These are phyloP conservation scores for Stictocephala bisonia DNA, from an alignment of 2,888 invertebrate species.

Conservation along the genomic window DNA sequence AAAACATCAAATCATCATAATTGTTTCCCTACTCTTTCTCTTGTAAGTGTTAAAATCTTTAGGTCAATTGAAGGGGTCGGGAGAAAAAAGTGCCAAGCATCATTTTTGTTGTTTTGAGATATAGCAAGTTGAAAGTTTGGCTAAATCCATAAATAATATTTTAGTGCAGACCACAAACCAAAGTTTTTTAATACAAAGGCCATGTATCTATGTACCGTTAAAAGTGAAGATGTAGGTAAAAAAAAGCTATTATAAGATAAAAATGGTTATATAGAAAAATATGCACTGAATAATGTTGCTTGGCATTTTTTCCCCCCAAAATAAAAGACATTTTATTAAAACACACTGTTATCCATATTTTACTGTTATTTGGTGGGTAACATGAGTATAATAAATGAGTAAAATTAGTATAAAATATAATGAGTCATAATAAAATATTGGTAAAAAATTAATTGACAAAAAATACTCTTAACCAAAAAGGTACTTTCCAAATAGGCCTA, in stretches of 20 bases:
- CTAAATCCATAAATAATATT: not conserved
- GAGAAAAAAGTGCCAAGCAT: not conserved
- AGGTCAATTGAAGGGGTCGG: slow-evolving; percentile 2
- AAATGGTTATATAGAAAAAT: not conserved
- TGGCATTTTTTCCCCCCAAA: slow-evolving; percentile 3
- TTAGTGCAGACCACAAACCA: not conserved
- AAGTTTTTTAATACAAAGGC: slow-evolving; percentile 1
- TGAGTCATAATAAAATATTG: not conserved
- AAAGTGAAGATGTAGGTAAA: slow-evolving; percentile 9
- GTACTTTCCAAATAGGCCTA: not conserved
- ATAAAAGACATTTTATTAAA: not conserved
- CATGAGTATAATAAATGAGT: slow-evolving; percentile 6
- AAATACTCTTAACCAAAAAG: not conserved
- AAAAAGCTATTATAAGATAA: not conserved
- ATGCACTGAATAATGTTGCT: not conserved
- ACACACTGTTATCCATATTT: not conserved
- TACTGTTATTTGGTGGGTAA: not conserved
- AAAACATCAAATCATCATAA: no score
- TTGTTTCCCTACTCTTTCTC: no score
- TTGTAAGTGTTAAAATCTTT: no score
- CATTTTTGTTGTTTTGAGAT: slow-evolving; percentile 1
- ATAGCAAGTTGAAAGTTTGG: slow-evolving; percentile 8
- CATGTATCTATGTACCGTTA: slow-evolving; percentile 1
- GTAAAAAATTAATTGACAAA: not conserved
- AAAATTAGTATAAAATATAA: slow-evolving; percentile 1